Evolutionary conservation across 2,888 invertebrate genomes (phyloP), one percentile per base, ranked within the genome.

Genomic region (Aphodius sticticus): DNA sequence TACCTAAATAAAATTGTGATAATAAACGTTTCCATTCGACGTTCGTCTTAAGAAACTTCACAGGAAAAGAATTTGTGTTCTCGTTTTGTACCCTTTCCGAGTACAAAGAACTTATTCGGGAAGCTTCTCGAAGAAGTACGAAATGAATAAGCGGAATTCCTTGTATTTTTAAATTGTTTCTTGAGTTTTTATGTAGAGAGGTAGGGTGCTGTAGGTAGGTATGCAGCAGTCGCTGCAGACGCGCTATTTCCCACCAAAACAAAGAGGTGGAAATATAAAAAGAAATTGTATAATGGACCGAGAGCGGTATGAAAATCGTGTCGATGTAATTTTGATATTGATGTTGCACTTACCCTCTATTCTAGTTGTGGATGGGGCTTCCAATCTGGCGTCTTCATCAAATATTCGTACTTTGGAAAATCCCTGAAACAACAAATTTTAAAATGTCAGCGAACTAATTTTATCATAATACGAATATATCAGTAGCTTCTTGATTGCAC

Each of bases 281-380:
- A n/a, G 14, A 71, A 53, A 7, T 53, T 53, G 53, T 9, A 53
- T 53, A 53, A 53, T 53, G 53, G 53, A 53, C 53, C 1, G 53
- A 5, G 26, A 26, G 3, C 26, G 26, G 26, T 26, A 53, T 53
- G 9, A 9, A 12, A 53, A 9, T 53, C 12, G 9, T 12, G 1
- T 12, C 53, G 53, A 7, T 53, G 6, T 53, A 53, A 12, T 53
- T 53, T 12, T 53, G 7, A 53, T 53, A 53, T 53, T 53, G 1
- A 53, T n/a, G n/a, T 2, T 9, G 12, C 53, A 79, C 82, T 86
- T 86, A 88, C 88, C 88, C 88, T 88, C 86, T 78, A 86, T 85
- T 83, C 85, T 84, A 38, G 87, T 85, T 38, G 87, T 84, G 81
- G 86, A 84, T 80, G 86, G 85, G 77, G 86, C 84, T 79, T 87